Conservation (phyloP, 2,797 vertebrate genomes). For the Leptatherina wallacei region DNA sequence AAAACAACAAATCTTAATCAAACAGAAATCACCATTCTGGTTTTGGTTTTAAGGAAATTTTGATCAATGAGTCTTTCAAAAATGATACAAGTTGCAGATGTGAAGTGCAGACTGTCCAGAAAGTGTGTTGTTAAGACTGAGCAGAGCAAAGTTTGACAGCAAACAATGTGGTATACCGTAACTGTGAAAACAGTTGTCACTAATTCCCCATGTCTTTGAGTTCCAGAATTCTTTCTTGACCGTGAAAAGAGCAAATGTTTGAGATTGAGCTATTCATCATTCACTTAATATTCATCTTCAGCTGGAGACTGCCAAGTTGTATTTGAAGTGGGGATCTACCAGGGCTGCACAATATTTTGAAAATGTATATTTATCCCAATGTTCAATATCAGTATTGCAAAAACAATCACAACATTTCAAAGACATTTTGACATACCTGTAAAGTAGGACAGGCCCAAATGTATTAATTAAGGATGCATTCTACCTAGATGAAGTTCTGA, state of each 20-base stretch:
- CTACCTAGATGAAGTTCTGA: background rate
- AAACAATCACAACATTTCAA: too few relatives aligned
- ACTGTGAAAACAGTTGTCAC: slow-evolving; percentile 5
- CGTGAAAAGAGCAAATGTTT: slow-evolving; percentile 10
- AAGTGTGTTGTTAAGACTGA: background rate
- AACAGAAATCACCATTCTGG: background rate
- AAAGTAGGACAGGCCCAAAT: too few relatives aligned
- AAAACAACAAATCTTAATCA: background rate
- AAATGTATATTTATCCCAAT: too few relatives aligned
- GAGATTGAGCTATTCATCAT: background rate
- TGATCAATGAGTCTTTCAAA: background rate
- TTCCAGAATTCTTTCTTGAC: background rate
- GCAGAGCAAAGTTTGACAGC: slow-evolving; percentile 1
- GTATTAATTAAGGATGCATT: too few relatives aligned
- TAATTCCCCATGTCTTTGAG: background rate
- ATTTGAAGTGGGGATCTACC: slow-evolving; percentile 4
- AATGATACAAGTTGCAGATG: background rate
- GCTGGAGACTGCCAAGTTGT: background rate
- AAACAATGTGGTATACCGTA: background rate
- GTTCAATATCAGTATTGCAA: too few relatives aligned
- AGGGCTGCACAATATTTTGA: too few relatives aligned
- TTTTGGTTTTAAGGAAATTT: background rate
- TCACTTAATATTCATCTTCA: background rate
- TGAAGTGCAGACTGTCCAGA: background rate
- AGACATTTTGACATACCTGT: too few relatives aligned